Evolutionary conservation across 2,888 invertebrate species (phyloP).

Genomic region (Electrophaes corylata): DNA sequence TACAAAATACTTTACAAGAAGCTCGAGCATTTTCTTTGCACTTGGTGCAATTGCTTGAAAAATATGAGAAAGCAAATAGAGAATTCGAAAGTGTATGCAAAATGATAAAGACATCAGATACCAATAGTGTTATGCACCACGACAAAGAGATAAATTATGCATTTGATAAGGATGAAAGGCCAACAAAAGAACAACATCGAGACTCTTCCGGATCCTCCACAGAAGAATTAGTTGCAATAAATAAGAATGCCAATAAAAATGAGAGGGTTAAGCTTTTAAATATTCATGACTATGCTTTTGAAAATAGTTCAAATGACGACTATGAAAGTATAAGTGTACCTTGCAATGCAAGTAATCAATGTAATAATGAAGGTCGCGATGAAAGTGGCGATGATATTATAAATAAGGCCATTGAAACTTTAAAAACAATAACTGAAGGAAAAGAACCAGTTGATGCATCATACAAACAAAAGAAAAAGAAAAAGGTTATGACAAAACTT

Average conservation of each 20-base stretch:
- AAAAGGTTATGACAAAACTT: constrained; percentile 3
- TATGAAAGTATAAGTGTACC: background rate
- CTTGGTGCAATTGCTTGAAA: constrained; percentile 50
- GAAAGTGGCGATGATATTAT: constrained; percentile 15
- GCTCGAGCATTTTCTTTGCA: constrained; percentile 53
- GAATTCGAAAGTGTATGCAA: constrained; percentile 55
- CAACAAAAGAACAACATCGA: constrained; percentile 21
- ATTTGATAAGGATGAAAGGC: constrained; percentile 12
- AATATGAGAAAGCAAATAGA: constrained; percentile 60
- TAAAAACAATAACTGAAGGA: constrained; percentile 17
- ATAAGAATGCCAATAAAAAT: background rate
- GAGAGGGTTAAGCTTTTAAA: background rate
- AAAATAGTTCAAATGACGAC: background rate
- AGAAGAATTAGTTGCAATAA: constrained; percentile 4
- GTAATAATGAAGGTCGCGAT: constrained; percentile 16
- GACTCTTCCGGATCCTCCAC: constrained; percentile 3
- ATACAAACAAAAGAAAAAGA: constrained; percentile 6
- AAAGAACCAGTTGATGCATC: constrained; percentile 10
- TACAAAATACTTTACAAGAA: constrained; percentile 49
- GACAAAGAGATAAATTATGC: constrained; percentile 12
- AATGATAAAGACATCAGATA: constrained; percentile 40
- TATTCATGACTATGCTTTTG: background rate
- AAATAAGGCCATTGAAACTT: constrained; percentile 1
- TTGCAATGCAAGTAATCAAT: constrained; percentile 12
- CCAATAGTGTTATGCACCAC: background rate